Base-by-base conservation (phyloP, 2,797 vertebrate species). In the Dermochelys coriacea region DNA sequence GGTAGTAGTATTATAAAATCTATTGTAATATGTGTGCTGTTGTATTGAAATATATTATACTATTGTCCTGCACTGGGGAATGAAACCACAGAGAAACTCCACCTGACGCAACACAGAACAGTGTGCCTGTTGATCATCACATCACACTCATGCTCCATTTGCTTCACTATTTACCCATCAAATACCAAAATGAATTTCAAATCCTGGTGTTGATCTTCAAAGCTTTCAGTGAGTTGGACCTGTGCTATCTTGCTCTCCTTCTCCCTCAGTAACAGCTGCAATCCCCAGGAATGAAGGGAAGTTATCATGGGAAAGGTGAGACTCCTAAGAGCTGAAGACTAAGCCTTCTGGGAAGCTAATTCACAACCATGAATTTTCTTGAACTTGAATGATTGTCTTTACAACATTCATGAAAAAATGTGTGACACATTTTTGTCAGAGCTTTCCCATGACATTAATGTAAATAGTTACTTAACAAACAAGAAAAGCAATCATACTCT, bases 21-120 rank as follows among this genome's bases (percentile, higher is more conserved):
- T 37, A 5, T 5, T 1, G 0, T 25, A 5, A 12, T 8, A 8
- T 8, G 3, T 0, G 0, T 14, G 25, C 85, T 88, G 79, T 5
- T 0, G 0, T 34, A 23, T 19, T 81, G 12, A 51, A 16, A 79
- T 84, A 68, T 7, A 4, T 14, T 1, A 1, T 81, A 55, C 59
- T 80, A 25, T 41, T 80, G 83, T 85, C 52, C 5, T 82, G 25
- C 12, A 15, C 16, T 45, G 0, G 23, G 2, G 3, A 41, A 27
- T 78, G 83, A 90, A 93, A 84, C 54, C 3, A 2, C n/a, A 29
- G 37, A 34, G 54, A 59, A 93, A 41, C n/a, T 85, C 18, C 12
- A 3, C 34, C 84, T 68, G 0, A 16, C 84, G 21, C 55, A 25
- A 3, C 49, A 82, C 18, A 91, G 41, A 37, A 49, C 68, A 86